Conservation (phyloP, 2,888 invertebrate genomes). For the Drosophila aldrichi region DNA sequence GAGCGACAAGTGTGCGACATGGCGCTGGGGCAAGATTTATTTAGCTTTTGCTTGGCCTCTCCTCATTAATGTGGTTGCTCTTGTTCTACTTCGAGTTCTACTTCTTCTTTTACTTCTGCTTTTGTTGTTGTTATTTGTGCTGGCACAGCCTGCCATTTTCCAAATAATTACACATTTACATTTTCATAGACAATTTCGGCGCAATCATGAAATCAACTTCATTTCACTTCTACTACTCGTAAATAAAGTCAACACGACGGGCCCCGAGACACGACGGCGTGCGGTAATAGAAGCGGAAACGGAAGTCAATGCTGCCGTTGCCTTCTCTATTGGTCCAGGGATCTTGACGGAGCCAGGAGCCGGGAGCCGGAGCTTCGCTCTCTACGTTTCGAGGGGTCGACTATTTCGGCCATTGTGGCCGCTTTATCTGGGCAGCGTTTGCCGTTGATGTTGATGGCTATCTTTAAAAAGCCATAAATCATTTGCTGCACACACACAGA, state of each 20-base stretch:
- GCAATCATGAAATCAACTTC: slow-evolving; percentile 72
- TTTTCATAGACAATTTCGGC: slow-evolving; percentile 75
- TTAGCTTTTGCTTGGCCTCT: slow-evolving; percentile 36
- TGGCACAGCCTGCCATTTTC: slow-evolving; percentile 61
- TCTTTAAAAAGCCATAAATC: slow-evolving; percentile 78
- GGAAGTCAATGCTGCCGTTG: slow-evolving; percentile 48
- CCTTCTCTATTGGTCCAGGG: slow-evolving; percentile 23
- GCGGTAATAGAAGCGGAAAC: slow-evolving; percentile 35
- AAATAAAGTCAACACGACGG: slow-evolving; percentile 52
- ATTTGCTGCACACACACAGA: slow-evolving; percentile 35
- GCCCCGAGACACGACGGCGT: slow-evolving; percentile 2
- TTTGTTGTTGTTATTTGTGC: slow-evolving; percentile 9
- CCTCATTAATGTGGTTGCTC: slow-evolving; percentile 49
- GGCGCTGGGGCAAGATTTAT: slow-evolving; percentile 66
- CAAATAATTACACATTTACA: slow-evolving; percentile 80
- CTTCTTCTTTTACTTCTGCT: too few species aligned
- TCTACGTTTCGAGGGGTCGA: slow-evolving; percentile 7
- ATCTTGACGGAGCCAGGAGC: background rate
- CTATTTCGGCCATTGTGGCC: slow-evolving; percentile 60
- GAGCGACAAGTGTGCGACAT: slow-evolving; percentile 28
- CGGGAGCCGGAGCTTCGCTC: background rate
- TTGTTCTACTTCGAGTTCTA: background rate
- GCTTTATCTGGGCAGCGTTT: slow-evolving; percentile 70
- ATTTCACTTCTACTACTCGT: slow-evolving; percentile 52
- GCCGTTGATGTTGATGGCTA: slow-evolving; percentile 80